Evolutionary conservation across 2,113 vertebrate genomes (phyloP).

Genomic region (Ammodramus savannarum): DNA sequence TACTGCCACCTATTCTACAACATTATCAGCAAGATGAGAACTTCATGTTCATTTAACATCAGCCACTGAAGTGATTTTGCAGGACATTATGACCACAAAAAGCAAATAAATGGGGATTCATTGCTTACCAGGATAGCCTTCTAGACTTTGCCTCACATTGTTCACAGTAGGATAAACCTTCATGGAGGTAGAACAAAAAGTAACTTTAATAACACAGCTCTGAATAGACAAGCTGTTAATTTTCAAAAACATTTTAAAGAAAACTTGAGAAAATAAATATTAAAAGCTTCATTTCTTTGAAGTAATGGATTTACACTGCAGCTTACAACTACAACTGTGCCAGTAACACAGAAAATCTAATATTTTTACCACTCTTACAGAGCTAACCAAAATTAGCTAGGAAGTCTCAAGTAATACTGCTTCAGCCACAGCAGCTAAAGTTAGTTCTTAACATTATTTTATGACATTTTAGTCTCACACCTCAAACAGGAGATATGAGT

Average conservation of each 20-base stretch:
- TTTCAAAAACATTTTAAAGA: neutral
- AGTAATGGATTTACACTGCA: neutral
- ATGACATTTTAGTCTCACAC: neutral
- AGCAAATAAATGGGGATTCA: neutral
- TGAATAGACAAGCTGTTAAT: neutral
- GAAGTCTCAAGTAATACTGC: neutral
- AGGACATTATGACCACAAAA: neutral
- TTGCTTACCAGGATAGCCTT: conserved; percentile 91
- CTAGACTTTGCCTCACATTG: conserved; percentile 93
- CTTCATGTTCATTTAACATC: neutral
- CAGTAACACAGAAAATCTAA: neutral
- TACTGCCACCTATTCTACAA: neutral
- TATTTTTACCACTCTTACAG: neutral
- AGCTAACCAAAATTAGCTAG: neutral
- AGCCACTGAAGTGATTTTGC: neutral
- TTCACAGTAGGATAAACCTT: conserved; percentile 95
- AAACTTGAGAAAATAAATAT: neutral
- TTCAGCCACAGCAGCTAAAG: neutral
- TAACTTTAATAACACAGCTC: neutral
- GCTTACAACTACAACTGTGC: neutral
- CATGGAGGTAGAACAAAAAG: neutral
- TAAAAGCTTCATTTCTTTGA: neutral
- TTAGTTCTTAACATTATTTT: neutral
- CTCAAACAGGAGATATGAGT: fast-evolving
- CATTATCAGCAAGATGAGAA: neutral